phyloP scores from a whole-genome alignment of 1,140 invertebrate genomes.

The Achatina immaculata region DNA sequence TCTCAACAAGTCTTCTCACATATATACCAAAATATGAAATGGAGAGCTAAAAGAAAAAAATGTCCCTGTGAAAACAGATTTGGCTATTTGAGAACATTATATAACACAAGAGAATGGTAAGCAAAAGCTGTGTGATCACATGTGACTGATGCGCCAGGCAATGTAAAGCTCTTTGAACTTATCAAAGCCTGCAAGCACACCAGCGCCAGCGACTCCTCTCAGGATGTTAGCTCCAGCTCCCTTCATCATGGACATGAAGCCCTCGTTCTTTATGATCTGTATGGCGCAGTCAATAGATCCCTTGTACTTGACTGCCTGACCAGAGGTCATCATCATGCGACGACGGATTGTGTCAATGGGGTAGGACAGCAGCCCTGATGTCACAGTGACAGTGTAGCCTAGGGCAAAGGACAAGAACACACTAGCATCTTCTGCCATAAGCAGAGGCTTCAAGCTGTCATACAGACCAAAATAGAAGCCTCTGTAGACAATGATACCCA shows the following conservation, averaged over 20 bases:
- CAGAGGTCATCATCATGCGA: constrained; percentile 86
- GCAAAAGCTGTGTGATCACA: no score
- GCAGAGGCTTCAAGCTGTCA: constrained; percentile 89
- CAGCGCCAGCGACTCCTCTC: constrained; percentile 69
- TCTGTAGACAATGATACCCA: constrained; percentile 75
- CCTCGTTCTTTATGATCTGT: constrained; percentile 75
- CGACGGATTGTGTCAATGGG: constrained; percentile 94
- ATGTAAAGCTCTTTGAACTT: constrained; percentile 72
- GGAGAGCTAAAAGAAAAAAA: no score
- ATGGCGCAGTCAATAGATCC: constrained; percentile 74
- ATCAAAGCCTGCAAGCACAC: constrained; percentile 75
- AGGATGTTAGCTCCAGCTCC: constrained; percentile 76
- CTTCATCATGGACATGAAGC: constrained; percentile 75
- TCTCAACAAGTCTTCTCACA: no score
- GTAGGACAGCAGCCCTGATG: constrained; percentile 92
- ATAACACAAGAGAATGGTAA: no score
- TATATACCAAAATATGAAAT: no score
- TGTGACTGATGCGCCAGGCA: constrained; percentile 46
- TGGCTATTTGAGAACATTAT: no score
- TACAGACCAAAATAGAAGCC: constrained; percentile 96
- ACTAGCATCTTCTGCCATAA: constrained; percentile 84
- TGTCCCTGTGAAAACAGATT: no score
- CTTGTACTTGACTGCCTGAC: constrained; percentile 75
- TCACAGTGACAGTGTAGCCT: constrained; percentile 84
- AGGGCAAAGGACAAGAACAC: constrained; percentile 89